A percentile compares a stretch with the other conserved stretches of the same genome.
Evolutionary conservation across 2,888 invertebrate species (phyloP).

Genomic region (Polydesmus complanatus): DNA sequence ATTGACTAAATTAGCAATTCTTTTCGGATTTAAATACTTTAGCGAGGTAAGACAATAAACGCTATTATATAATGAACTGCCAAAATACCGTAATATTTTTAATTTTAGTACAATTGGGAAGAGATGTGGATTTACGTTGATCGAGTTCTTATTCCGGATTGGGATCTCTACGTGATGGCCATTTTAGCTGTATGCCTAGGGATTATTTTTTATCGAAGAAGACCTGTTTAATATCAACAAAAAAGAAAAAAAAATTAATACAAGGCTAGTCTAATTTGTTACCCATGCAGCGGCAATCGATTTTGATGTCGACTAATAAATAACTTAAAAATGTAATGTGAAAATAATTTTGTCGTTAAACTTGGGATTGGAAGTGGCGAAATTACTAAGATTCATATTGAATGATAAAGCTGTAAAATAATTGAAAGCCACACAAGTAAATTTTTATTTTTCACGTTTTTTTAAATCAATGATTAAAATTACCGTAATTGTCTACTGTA

Average conservation of each 20-base stretch:
- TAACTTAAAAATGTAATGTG: too few relatives aligned
- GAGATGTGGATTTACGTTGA: conserved; percentile 44
- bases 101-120: conserved; percentile 31
- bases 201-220: conserved; percentile 61
- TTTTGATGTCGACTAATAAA: too few relatives aligned
- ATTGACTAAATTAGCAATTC: conserved; percentile 61
- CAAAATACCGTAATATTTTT: not conserved
- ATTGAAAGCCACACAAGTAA: too few relatives aligned
- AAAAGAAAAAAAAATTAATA: not conserved
- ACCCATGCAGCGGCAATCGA: not conserved
- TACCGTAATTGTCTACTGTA: too few relatives aligned
- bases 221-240: conserved; percentile 28
- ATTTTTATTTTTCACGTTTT: too few relatives aligned
- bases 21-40: conserved; percentile 56
- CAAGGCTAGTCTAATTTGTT: not conserved
- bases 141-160: conserved; percentile 63
- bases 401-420: too few relatives aligned
- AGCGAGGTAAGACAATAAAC: conserved; percentile 46
- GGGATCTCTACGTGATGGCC: conserved; percentile 87
- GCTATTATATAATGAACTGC: not conserved
- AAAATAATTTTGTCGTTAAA: too few relatives aligned
- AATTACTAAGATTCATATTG: too few relatives aligned
- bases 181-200: conserved; percentile 66
- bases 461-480: too few relatives aligned
- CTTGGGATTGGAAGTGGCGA: too few relatives aligned